Conservation (phyloP, 2,888 invertebrate genomes). For the Proisotoma minuta region DNA sequence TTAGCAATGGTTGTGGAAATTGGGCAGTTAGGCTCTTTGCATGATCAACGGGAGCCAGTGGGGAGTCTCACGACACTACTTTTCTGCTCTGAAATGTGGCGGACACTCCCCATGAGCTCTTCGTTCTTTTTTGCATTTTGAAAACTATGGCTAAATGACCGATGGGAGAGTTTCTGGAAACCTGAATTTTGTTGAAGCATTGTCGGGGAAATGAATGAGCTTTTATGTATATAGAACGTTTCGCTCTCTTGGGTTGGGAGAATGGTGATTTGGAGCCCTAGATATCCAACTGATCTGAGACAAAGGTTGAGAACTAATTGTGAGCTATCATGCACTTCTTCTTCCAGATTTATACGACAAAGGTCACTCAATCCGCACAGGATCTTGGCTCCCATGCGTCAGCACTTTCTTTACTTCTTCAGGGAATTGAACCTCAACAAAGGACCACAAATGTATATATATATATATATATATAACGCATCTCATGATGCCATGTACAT, state of each 20-base stretch:
- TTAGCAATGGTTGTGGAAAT: constrained; percentile 5
- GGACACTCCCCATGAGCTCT: background rate
- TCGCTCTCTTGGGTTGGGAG: constrained; percentile 6
- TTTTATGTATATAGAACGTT: too few species aligned
- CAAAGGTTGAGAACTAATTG: constrained; percentile 4
- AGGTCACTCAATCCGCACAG: constrained; percentile 5
- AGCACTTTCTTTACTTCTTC: background rate
- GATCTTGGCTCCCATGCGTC: constrained; percentile 5
- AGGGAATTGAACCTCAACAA: constrained; percentile 4
- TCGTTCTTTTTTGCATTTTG: background rate
- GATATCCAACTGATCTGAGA: constrained; percentile 1
- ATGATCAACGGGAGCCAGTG: background rate
- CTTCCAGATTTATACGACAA: constrained; percentile 4
- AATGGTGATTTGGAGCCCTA: constrained; percentile 5
- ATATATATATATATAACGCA: too few species aligned
- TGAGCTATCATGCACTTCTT: background rate
- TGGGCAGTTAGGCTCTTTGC: constrained; percentile 5
- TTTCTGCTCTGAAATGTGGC: background rate
- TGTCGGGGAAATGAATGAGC: constrained; percentile 6
- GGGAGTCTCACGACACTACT: constrained; percentile 5
- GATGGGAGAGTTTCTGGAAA: background rate
- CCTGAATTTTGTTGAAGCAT: background rate
- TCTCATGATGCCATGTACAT: too few species aligned
- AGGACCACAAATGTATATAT: too few species aligned
- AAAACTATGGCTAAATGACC: background rate